Conservation (phyloP, 2,888 invertebrate species). For the Cataglyphis rosenhaueri region DNA sequence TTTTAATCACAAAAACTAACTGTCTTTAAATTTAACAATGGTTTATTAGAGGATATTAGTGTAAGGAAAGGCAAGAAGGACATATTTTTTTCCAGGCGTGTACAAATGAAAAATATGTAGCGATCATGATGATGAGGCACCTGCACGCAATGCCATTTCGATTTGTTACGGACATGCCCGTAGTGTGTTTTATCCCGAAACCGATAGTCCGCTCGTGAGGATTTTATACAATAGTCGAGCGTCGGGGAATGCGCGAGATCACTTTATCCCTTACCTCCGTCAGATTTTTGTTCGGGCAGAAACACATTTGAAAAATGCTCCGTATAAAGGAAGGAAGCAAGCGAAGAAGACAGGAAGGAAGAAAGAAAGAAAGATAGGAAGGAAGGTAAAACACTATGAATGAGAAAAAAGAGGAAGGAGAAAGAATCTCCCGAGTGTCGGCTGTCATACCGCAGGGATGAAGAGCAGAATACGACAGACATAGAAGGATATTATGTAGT, state of each 20-base stretch:
- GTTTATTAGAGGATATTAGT: neutral
- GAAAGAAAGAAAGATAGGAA: neutral
- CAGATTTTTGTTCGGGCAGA: slow-evolving; percentile 60
- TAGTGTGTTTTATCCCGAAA: slow-evolving; percentile 55
- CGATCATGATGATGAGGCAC: slow-evolving; percentile 51
- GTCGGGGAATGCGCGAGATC: slow-evolving; percentile 54
- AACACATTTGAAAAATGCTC: slow-evolving; percentile 59
- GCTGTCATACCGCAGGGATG: slow-evolving; percentile 43
- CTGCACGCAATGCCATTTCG: slow-evolving; percentile 57
- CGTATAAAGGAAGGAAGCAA: neutral
- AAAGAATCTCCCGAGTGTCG: slow-evolving; percentile 39
- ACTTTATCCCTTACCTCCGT: slow-evolving; percentile 57
- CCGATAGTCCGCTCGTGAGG: slow-evolving; percentile 69
- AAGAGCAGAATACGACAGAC: slow-evolving; percentile 43
- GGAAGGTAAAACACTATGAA: slow-evolving; percentile 18
- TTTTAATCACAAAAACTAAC: neutral
- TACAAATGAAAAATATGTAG: slow-evolving; percentile 28
- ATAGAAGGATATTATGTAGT: slow-evolving; percentile 37
- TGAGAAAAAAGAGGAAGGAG: slow-evolving; percentile 20
- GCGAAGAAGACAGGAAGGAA: neutral
- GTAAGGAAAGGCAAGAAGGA: neutral
- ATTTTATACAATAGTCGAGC: slow-evolving; percentile 65
- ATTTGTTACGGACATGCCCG: slow-evolving; percentile 44
- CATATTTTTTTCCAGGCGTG: neutral
- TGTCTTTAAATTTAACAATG: slow-evolving; percentile 17